A percentile compares a stretch with the other conserved stretches of the same genome.
phyloP scores from a whole-genome alignment of 1,140 invertebrate genomes.

The roundworm (Caenorhabditis elegans) region WBcel235 BX284604.4:15887501-15888000 shows the following conservation, averaged over 20 bases:
- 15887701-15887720: constrained; percentile 86
- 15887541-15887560: constrained; percentile 95
- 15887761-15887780: constrained; percentile 85
- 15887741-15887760: constrained; percentile 75
- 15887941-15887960: too few relatives aligned
- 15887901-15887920: too few relatives aligned
- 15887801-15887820: too few relatives aligned
- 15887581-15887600: constrained; percentile 63
- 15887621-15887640: constrained; percentile 73
- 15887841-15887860: neutral
- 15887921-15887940: too few relatives aligned
- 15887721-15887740: constrained; percentile 80
- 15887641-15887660: constrained; percentile 80
- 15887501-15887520: constrained; percentile 72
- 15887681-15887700: constrained; percentile 95
- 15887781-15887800: constrained; percentile 73
- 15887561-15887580: constrained; percentile 73
- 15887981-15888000: too few relatives aligned
- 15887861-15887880: neutral
- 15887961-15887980: too few relatives aligned
- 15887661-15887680: constrained; percentile 91
- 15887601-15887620: constrained; percentile 32
- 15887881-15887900: too few relatives aligned
- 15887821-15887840: too few relatives aligned
- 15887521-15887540: constrained; percentile 91